Conservation (phyloP, 2,113 vertebrate genomes). For the Aepyceros melampus region DNA sequence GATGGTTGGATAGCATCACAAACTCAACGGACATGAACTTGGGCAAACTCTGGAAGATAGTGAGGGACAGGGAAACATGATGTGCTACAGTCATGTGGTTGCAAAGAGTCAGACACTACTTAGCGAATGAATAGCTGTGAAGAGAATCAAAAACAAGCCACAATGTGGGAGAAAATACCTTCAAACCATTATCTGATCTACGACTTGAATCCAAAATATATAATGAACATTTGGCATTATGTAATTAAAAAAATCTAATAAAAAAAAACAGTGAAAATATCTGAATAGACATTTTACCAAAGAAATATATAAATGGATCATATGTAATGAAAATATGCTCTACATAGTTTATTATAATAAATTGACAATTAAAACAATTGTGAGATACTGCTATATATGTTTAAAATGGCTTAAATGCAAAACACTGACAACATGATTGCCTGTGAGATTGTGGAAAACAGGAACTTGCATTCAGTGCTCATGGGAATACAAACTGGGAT, state of each 20-base stretch:
- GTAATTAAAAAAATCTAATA: not conserved
- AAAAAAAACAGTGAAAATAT: not conserved
- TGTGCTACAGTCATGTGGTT: accelerated
- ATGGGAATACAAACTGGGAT: not conserved
- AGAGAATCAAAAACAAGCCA: not conserved
- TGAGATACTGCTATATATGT: not conserved
- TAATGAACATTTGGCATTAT: not conserved
- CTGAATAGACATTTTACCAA: not conserved
- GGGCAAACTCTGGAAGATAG: not conserved
- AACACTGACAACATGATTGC: not conserved
- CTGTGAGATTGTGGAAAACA: not conserved
- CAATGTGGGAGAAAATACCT: not conserved
- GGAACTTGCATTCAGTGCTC: not conserved
- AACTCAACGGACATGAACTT: not conserved
- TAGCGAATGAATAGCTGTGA: not conserved
- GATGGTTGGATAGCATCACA: not conserved
- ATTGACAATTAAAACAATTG: not conserved
- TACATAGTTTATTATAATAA: not conserved
- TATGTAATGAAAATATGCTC: not conserved
- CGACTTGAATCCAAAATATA: not conserved
- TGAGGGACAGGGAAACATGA: not conserved
- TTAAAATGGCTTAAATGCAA: not conserved
- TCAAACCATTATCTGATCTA: not conserved
- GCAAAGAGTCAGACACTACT: not conserved
- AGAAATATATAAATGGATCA: not conserved